Evolutionary conservation across 2,797 vertebrate genomes (phyloP).

Genomic region (Gymnothorax javanicus): DNA sequence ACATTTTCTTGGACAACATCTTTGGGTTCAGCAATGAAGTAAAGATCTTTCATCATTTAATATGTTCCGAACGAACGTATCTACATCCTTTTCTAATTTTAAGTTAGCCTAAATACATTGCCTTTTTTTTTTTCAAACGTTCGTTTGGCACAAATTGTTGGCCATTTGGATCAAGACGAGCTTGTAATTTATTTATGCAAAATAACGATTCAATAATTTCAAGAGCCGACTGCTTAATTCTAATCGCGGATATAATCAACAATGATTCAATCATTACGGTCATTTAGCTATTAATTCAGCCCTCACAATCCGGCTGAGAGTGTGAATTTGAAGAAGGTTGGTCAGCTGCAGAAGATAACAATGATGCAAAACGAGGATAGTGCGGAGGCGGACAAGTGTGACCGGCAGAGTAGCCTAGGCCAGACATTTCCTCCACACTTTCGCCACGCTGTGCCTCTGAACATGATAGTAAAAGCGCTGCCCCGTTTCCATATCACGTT

Average conservation of each 20-base stretch:
- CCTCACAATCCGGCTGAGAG: not conserved
- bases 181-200: not conserved
- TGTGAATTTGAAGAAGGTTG: not conserved
- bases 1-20: not conserved
- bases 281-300: not conserved
- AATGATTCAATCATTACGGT: not conserved
- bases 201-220: not conserved
- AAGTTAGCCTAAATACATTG: not conserved
- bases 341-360: not conserved
- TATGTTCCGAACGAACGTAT: not conserved
- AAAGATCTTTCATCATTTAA: not conserved
- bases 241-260: not conserved
- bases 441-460: conserved; percentile 41
- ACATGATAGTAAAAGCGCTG: conserved; percentile 57
- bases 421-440: conserved; percentile 29
- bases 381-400: conserved; percentile 14
- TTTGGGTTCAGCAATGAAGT: not conserved
- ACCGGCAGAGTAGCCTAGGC: conserved; percentile 13
- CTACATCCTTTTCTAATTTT: not conserved
- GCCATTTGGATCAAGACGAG: not conserved
- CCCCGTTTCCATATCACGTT: conserved; percentile 74
- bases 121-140: not conserved
- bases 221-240: not conserved
- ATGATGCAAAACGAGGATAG: conserved; percentile 18
- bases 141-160: not conserved